phyloP scores from a whole-genome alignment of 1,140 invertebrate species.

The Wiebesia pumilae region DNA sequence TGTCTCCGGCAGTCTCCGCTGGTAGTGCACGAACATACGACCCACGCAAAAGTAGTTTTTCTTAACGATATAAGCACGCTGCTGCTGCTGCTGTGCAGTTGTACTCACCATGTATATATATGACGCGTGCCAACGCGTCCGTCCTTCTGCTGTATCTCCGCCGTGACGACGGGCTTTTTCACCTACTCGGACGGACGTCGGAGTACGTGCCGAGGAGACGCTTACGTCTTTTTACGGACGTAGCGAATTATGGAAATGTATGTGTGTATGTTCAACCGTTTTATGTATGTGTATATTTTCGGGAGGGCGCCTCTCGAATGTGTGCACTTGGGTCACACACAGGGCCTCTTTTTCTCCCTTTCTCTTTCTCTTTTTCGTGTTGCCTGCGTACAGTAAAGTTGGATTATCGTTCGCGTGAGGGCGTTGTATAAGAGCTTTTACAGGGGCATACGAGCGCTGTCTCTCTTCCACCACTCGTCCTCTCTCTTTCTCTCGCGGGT shows the following conservation, averaged over 20 bases:
- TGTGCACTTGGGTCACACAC: slow-evolving; percentile 18
- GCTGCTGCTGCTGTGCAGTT: not conserved
- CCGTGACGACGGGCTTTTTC: slow-evolving; percentile 13
- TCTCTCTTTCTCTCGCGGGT: not conserved
- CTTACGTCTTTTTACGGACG: slow-evolving; percentile 24
- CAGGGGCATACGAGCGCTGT: not conserved
- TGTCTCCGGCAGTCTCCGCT: slow-evolving; percentile 25
- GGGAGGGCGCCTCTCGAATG: slow-evolving; percentile 9
- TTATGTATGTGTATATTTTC: slow-evolving; percentile 27
- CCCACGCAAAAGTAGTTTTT: not conserved
- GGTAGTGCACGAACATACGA: not conserved
- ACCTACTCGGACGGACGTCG: not conserved
- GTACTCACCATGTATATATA: slow-evolving; percentile 31
- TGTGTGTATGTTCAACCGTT: slow-evolving; percentile 1
- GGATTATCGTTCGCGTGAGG: slow-evolving; percentile 75
- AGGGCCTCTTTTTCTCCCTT: slow-evolving; percentile 29
- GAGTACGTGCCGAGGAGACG: slow-evolving; percentile 13
- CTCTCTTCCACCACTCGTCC: not conserved
- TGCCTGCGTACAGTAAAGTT: slow-evolving; percentile 21
- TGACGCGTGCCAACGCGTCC: slow-evolving; percentile 17
- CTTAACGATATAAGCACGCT: not conserved
- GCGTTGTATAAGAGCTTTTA: slow-evolving; percentile 73
- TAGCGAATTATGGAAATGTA: not conserved
- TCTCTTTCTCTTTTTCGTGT: slow-evolving; percentile 52
- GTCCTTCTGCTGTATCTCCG: slow-evolving; percentile 16